Evolutionary conservation across 2,888 invertebrate species (phyloP), one percentile per base, ranked within the genome.

Genomic region (Elgonia sp.): DNA sequence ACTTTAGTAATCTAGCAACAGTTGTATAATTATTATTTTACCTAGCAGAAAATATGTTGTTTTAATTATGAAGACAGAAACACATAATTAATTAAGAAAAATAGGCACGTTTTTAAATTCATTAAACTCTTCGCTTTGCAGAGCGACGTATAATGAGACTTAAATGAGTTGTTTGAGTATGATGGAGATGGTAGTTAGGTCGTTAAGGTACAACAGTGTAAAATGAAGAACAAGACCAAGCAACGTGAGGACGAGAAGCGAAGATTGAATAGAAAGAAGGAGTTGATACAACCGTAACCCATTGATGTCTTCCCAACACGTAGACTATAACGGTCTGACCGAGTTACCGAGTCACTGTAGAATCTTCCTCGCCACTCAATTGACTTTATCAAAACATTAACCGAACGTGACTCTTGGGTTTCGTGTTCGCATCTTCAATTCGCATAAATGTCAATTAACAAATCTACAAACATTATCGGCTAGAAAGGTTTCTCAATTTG

Each of bases 281-380:
- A 86, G 88, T 84, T 89, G 90, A 88, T 90, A 88, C 90, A 87
- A 90, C 88, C 89, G 89, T 84, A 92, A 91, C 90, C 91, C 93
- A 94, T 94, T 92, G 92, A 93, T 92, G 93, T 92, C 92, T 92
- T 90, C 50, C 87, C 91, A 89, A 87, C 91, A 90, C 90, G 91
- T 91, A 89, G 86, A 67, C 90, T 81, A 86, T 93, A 93, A 93
- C 93, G 93, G 93, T 92, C 84, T 91, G 92, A 91, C 92, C 93
- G 92, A 92, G 92, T 93, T 93, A 90, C 88, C 88, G 91, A 90
- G 88, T 87, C 83, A 62, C 80, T 84, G 72, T 29, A 65, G 69
- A 67, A 50, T 75, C 77, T 53, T 53, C 75, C 29, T 16, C 67
- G 60, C 62, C 50, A 60, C 67, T 80, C 81, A 76, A 81, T 76